Evolutionary conservation across 2,113 vertebrate genomes (phyloP).

Genomic region (Spilogale gracilis): DNA sequence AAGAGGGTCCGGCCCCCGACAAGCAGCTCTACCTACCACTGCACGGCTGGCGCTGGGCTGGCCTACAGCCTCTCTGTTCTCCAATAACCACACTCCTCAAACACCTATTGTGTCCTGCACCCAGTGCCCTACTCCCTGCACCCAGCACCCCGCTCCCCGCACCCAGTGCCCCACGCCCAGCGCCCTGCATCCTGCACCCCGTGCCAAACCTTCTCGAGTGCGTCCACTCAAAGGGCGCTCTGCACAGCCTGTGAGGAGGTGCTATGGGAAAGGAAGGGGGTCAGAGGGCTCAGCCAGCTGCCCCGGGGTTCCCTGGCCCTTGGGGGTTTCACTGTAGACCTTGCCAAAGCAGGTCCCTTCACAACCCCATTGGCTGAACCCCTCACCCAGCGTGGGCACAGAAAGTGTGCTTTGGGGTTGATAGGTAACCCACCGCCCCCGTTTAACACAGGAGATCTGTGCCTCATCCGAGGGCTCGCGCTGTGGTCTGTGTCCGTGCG

Average conservation of each 20-base stretch:
- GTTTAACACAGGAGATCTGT: neutral
- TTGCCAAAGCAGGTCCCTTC: neutral
- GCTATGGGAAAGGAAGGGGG: rapidly evolving
- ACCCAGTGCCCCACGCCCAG: no score
- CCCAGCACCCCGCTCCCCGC: rapidly evolving
- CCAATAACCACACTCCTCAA: neutral
- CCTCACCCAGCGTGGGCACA: neutral
- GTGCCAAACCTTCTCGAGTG: neutral
- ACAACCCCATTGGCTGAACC: neutral
- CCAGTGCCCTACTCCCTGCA: no score
- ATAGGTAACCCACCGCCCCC: neutral
- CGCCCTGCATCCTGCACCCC: rapidly evolving
- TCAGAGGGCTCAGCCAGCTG: neutral
- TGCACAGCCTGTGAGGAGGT: neutral
- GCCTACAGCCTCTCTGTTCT: neutral
- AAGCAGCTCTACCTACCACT: neutral
- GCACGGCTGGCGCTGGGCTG: neutral
- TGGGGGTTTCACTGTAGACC: neutral
- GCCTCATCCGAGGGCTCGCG: neutral
- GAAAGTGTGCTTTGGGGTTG: neutral
- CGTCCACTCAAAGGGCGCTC: rapidly evolving
- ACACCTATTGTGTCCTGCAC: neutral
- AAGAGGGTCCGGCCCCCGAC: neutral
- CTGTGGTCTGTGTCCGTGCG: neutral
- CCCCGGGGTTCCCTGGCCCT: neutral